Evolutionary conservation across 2,113 vertebrate species (phyloP).

Genomic region (Hippocampus mohnikei): DNA sequence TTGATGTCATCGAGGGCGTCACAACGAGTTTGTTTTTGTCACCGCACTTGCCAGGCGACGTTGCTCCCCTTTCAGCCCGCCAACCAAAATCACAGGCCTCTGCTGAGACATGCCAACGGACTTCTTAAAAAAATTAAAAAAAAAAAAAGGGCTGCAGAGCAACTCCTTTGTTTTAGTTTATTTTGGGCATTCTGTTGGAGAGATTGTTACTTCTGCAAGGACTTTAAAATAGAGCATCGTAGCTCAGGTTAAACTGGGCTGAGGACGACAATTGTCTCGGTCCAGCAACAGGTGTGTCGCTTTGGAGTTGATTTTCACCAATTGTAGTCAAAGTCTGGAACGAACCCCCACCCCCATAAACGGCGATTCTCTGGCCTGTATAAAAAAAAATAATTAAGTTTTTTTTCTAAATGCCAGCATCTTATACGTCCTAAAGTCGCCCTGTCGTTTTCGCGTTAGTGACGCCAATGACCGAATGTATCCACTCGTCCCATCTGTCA

Average conservation of each 20-base stretch:
- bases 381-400: not conserved
- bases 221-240: not conserved
- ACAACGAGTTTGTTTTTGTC: not conserved
- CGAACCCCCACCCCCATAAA: too few species aligned
- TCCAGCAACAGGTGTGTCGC: not conserved
- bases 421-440: not conserved
- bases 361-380: not conserved
- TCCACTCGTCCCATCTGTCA: slow-evolving; percentile 13
- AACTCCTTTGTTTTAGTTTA: slow-evolving; percentile 1
- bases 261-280: slow-evolving; percentile 23
- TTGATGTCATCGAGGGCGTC: too few species aligned
- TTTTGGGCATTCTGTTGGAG: slow-evolving; percentile 7
- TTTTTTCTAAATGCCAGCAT: not conserved
- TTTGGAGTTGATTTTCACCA: not conserved
- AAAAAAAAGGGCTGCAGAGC: slow-evolving; percentile 2
- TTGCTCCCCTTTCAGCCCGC: slow-evolving; percentile 23
- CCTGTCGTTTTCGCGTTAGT: not conserved
- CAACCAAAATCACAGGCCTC: slow-evolving; percentile 41
- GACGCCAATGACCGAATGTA: slow-evolving; percentile 4
- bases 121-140: not conserved
- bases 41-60: slow-evolving; percentile 22
- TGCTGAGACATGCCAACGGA: not conserved
- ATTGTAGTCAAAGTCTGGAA: too few species aligned
- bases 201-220: not conserved
- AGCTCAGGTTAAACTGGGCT: slow-evolving; percentile 32